A percentile compares a stretch with the other conserved stretches of the same genome.
phyloP scores from a whole-genome alignment of 2,113 vertebrate species.

The Scatophagus argus region DNA sequence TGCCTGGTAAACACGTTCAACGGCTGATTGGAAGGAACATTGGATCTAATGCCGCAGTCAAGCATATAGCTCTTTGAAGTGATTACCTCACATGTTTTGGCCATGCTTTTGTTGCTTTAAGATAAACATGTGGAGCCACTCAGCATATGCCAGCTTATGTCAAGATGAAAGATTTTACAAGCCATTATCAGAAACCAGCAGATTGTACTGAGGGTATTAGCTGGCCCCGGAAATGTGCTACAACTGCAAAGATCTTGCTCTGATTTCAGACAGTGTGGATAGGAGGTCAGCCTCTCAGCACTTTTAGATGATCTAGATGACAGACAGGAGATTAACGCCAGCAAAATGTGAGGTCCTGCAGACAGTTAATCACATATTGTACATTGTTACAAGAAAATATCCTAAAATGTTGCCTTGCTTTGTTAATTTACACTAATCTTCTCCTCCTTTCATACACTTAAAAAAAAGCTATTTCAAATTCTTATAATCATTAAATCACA shows the following conservation, averaged over 20 bases:
- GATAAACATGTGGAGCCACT: conserved; percentile 80
- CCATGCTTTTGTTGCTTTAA: conserved; percentile 74
- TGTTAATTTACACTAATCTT: conserved; percentile 1
- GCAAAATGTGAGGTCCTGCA: conserved; percentile 59
- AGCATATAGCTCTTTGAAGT: conserved; percentile 79
- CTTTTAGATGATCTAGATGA: conserved; percentile 69
- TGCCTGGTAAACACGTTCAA: conserved; percentile 64
- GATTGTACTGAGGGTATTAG: conserved; percentile 79
- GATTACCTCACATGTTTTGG: conserved; percentile 79
- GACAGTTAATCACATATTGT: conserved; percentile 31
- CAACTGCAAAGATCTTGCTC: conserved; percentile 76
- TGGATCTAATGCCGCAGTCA: conserved; percentile 73
- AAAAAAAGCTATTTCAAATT: not conserved
- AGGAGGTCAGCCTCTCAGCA: conserved; percentile 63
- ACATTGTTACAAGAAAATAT: conserved; percentile 7
- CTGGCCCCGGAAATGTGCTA: conserved; percentile 74
- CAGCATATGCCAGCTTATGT: conserved; percentile 83
- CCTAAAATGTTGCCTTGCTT: not conserved
- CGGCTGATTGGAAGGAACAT: conserved; percentile 78
- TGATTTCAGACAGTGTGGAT: conserved; percentile 68
- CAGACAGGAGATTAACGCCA: conserved; percentile 60
- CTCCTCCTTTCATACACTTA: not conserved
- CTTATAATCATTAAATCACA: not conserved
- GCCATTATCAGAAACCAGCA: conserved; percentile 78
- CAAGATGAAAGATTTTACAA: conserved; percentile 82